Base-by-base conservation (phyloP, 2,888 invertebrate genomes). In the Amblyjoppa fuscipennis region DNA sequence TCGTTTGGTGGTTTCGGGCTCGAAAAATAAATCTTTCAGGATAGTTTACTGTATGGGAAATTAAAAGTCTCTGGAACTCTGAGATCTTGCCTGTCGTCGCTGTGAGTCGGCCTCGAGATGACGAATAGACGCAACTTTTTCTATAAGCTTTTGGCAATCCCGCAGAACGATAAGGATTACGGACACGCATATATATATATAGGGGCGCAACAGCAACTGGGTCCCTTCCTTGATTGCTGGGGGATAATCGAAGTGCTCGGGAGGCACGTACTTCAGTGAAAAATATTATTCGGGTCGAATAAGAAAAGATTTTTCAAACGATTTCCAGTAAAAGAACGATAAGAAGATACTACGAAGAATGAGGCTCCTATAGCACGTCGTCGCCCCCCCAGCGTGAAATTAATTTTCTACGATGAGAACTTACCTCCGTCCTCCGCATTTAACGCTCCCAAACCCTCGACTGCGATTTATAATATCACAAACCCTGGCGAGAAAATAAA, bases 261-360 rank as follows among this genome's bases (percentile, higher is more conserved):
- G 28, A 61, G 41, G 45, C 74, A 28, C 74, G 59, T 16, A 74
- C 13, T 34, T 51, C 66, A 68, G 20, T 6, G 16, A 31, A 56
- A 31, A 69, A 45, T 59, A 69, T 70, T 83, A 79, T 83, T 70
- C 34, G 34, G 70, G 51, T 79, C 83, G 41, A 11, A 74, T 56
- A 51, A 69, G 31, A 45, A 69, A 25, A 49, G 38, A 79, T 38
- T 34, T 61, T 25, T 25, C 49, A 38, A 75, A 20, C 16, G 16
- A 51, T 51, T 74, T 16, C 31, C 6, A 28, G 51, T 16, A 59
- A 16, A 61, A 61, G 16, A 2, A 38, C 9, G 16, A 9, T 16
- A 9, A 69, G 34, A 34, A 16, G 49, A 53, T 53, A 34, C 51
- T 53, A 2, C 4, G 28, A 28, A 28, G 59, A 25, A 9, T 4